Evolutionary conservation across 2,797 vertebrate genomes (phyloP), one percentile per base, ranked within the genome.

Genomic region (Potorous gilbertii): DNA sequence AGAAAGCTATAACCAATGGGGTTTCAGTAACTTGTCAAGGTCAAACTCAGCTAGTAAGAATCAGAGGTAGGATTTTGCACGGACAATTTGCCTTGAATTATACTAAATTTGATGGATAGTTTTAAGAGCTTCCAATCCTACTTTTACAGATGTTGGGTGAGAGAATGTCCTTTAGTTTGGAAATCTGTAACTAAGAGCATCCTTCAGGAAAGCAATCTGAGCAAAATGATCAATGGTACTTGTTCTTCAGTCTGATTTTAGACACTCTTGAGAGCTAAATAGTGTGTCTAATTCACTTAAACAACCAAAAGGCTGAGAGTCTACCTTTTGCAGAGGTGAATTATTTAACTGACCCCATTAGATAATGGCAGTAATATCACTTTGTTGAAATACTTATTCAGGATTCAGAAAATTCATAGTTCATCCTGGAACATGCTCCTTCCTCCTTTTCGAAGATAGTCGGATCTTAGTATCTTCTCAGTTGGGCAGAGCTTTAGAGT

Each of bases 91-190:
- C n/a, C 74, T 54, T 90, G 28, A 54, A 46, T 21, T 8, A 55
- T 34, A 54, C 9, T 90, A 66, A 6, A 0, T 92, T 95, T 94
- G 5, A 90, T 90, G 91, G n/a, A 93, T 54, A 94, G 2, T 56
- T 93, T 93, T 93, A 56, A 2, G 90, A 93, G 55, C 18, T 18
- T 87, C 46, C 27, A 52, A 87, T 92, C 29, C 93, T 94, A 50
- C 31, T 94, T 10, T 59, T 14, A 81, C 2, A 21, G 40, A 40
- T 40, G 2, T 21, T 40, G 18, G 16, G n/a, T 40, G 40, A 40
- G n/a, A 74, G n/a, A 96, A 56, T 55, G n/a, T 90, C 74, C 66
- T 66, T 96, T 34, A 66, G 91, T 94, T 28, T 94, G 16, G 74
- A 54, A 93, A 56, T 95, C 87, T 54, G 90, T 96, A 55, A 4